phyloP scores from a whole-genome alignment of 2,797 vertebrate species.

The Melopsittacus undulatus region DNA sequence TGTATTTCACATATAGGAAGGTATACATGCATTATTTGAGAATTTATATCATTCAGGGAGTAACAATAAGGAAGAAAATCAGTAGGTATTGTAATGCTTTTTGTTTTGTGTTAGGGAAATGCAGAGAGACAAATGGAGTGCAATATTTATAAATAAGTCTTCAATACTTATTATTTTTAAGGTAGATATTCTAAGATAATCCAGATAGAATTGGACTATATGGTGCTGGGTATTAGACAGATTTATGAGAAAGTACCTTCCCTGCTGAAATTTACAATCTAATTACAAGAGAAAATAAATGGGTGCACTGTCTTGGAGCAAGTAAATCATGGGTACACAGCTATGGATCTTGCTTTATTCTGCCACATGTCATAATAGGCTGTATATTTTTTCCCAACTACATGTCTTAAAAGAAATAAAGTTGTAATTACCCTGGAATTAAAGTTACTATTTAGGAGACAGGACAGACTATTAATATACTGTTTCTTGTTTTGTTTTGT shows the following conservation, averaged over 20 bases:
- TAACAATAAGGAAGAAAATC: not conserved
- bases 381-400: conserved; percentile 3
- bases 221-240: not conserved
- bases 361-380: not conserved
- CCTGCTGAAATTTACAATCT: conserved; percentile 30
- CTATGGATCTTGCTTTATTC: conserved; percentile 25
- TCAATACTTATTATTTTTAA: conserved; percentile 1
- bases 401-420: conserved; percentile 26
- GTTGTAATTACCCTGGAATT: not conserved
- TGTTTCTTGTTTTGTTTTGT: not conserved
- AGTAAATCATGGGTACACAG: not conserved
- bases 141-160: not conserved
- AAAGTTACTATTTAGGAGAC: not conserved
- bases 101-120: not conserved
- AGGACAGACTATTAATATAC: not conserved
- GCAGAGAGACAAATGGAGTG: not conserved
- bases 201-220: not conserved
- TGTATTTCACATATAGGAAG: not conserved
- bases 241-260: not conserved
- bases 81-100: not conserved
- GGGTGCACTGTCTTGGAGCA: not conserved
- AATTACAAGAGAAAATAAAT: conserved; percentile 35
- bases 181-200: not conserved
- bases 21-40: not conserved
- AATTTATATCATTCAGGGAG: not conserved